Percentiles rank a stretch among this genome's conserved stretches.
Evolutionary conservation across 2,888 invertebrate species (phyloP).

Genomic region (Chromoteleia sp.): DNA sequence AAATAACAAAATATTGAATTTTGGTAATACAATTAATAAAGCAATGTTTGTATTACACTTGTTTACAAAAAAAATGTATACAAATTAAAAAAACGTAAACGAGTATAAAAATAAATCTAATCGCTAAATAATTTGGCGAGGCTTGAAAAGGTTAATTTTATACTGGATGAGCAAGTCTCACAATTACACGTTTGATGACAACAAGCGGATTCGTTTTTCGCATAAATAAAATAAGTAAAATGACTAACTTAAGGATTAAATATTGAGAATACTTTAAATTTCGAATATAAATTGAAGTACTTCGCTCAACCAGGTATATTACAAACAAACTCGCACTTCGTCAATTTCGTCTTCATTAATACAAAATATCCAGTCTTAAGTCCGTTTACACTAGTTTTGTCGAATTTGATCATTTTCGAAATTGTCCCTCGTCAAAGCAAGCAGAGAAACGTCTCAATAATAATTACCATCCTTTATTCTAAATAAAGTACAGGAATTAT

Average conservation of each 20-base stretch:
- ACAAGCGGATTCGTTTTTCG: constrained; percentile 3
- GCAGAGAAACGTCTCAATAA: constrained; percentile 7
- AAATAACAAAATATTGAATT: no score
- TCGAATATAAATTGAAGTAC: background rate
- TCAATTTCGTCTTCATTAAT: constrained; percentile 48
- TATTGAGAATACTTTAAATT: constrained; percentile 3
- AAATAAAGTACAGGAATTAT: background rate
- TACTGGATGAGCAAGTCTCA: constrained; percentile 62
- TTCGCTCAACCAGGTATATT: constrained; percentile 56
- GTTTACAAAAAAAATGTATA: no score
- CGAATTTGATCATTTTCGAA: constrained; percentile 26
- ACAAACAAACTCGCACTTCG: constrained; percentile 57
- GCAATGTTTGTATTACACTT: no score
- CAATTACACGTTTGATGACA: constrained; percentile 4
- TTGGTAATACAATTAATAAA: no score
- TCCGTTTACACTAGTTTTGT: constrained; percentile 42
- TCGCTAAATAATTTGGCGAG: constrained; percentile 25
- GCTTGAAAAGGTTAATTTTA: constrained; percentile 62
- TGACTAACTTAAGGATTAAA: no score
- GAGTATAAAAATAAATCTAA: no score
- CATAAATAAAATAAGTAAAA: constrained; percentile 20
- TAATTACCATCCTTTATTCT: background rate
- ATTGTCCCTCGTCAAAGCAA: constrained; percentile 30
- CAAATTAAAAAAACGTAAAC: no score
- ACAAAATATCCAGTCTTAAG: constrained; percentile 60